Evolutionary conservation across 2,888 invertebrate species (phyloP).

Genomic region (Phanerotoma sp.): DNA sequence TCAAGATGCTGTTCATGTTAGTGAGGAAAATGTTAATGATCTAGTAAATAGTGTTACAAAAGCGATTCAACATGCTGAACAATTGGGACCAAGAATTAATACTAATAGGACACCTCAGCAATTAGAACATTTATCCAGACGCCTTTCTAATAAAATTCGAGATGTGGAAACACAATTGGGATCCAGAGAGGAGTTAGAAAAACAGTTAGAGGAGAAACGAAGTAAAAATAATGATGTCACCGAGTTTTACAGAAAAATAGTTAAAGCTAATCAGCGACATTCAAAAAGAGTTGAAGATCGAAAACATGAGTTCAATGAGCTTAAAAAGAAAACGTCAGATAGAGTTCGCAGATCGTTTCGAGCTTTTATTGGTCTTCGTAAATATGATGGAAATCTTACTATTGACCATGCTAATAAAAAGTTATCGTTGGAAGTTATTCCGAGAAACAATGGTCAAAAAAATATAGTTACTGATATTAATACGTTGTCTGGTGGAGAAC

Average conservation of each 20-base stretch:
- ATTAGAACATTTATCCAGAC: conserved; percentile 32
- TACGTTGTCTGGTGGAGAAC: conserved; percentile 91
- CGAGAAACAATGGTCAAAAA: conserved; percentile 59
- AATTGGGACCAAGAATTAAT: conserved; percentile 58
- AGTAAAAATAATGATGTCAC: conserved; percentile 45
- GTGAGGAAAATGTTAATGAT: conserved; percentile 51
- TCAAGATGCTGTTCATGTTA: conserved; percentile 40
- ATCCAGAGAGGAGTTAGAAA: conserved; percentile 44
- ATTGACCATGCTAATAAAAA: conserved; percentile 60
- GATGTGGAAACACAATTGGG: conserved; percentile 43
- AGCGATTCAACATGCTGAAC: conserved; percentile 60
- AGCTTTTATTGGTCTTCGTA: conserved; percentile 61
- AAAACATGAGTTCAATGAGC: conserved; percentile 48
- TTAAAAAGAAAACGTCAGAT: conserved; percentile 54
- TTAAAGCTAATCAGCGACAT: conserved; percentile 34
- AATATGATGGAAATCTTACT: conserved; percentile 64
- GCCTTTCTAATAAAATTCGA: conserved; percentile 38
- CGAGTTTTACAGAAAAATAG: conserved; percentile 25
- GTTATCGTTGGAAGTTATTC: conserved; percentile 61
- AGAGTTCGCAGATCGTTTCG: conserved; percentile 59
- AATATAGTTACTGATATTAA: conserved; percentile 61
- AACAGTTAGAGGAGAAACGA: conserved; percentile 49
- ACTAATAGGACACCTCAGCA: conserved; percentile 57
- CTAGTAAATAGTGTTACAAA: conserved; percentile 49
- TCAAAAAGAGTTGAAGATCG: conserved; percentile 46